Base-by-base conservation (phyloP, 2,113 vertebrate species). In the Parotia lawesii region DNA sequence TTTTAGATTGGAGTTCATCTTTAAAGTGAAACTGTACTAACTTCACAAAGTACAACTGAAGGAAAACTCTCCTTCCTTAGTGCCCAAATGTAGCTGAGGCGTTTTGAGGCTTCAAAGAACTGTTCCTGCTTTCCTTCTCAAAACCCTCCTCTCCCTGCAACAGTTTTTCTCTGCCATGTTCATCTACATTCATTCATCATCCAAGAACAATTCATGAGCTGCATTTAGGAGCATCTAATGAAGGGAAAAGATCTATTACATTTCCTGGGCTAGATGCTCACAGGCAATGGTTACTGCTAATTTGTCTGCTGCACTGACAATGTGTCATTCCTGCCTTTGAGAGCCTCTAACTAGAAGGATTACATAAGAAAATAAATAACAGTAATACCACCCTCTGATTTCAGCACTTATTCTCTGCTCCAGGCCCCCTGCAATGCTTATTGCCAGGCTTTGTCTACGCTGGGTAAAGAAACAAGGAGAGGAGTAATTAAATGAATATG, bases 401-500 rank as follows among this genome's bases (percentile, higher is more conserved):
- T 95, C 93, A 96, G 92, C 94, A 96, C 96, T 96, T 85, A 95
- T 57, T 95, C 79, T 88, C 57, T 80, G 89, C 75, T 77, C n/a
- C 81, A 74, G 87, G 19, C 69, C 71, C 85, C 94, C 91, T 83
- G 87, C 89, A 87, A 93, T 56, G 82, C 91, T 66, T 60, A 56
- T 37, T 88, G 64, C 78, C 45, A 81, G 82, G 90, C 94, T 96
- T 95, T 95, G 91, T 95, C 72, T 91, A 33, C 3, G 4, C 64
- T 71, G 94, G 44, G 40, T 81, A 74, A 92, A 85, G 89, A 78
- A 95, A 89, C 51, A 48, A 83, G 69, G 40, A 86, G 65, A 80
- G 58, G 40, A 57, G 61, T 89, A 95, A 96, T 96, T 91, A 93
- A 95, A 94, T 38, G 53, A 95, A 72, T 48, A 48, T 90, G 72